These are phyloP conservation scores for Remorina albescens DNA, from an alignment of 2,797 vertebrate species.

Conservation along the genomic window DNA sequence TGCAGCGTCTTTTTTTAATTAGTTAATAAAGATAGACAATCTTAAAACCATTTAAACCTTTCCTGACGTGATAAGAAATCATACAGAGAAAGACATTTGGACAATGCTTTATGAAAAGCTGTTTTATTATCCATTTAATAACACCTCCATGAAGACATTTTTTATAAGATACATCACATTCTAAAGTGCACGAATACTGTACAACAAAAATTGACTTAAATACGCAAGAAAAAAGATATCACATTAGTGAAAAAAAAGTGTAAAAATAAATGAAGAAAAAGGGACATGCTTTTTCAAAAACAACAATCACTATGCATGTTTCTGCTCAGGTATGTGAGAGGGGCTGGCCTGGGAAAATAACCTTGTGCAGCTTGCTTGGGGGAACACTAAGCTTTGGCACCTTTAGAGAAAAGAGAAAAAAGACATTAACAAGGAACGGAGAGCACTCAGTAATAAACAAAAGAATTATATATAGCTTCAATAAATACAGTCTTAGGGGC, in stretches of 20 bases:
- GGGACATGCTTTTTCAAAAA: conserved; percentile 81
- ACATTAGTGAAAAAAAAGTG: conserved; percentile 71
- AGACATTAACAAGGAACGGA: conserved; percentile 83
- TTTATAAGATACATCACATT: conserved; percentile 91
- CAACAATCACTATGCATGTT: conserved; percentile 82
- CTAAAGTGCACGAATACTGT: conserved; percentile 90
- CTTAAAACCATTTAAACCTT: neutral
- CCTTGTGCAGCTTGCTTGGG: conserved; percentile 87
- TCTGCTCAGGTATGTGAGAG: conserved; percentile 79
- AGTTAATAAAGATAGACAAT: too few relatives aligned
- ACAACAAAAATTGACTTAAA: conserved; percentile 88
- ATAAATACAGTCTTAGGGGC: conserved; percentile 90
- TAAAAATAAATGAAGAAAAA: conserved; percentile 71
- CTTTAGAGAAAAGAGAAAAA: conserved; percentile 92
- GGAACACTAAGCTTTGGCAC: conserved; percentile 92
- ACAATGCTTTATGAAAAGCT: conserved; percentile 84
- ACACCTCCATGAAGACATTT: conserved; percentile 88
- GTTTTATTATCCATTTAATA: conserved; percentile 89
- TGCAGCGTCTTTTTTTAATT: too few relatives aligned
- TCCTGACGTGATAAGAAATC: conserved; percentile 20
- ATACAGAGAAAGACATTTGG: conserved; percentile 58
- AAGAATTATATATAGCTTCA: conserved; percentile 75
- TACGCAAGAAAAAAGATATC: conserved; percentile 79
- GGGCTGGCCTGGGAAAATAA: conserved; percentile 80
- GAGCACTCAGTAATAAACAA: conserved; percentile 73